Evolutionary conservation across 2,888 invertebrate species (phyloP).

Genomic region (Eudemis profundana): DNA sequence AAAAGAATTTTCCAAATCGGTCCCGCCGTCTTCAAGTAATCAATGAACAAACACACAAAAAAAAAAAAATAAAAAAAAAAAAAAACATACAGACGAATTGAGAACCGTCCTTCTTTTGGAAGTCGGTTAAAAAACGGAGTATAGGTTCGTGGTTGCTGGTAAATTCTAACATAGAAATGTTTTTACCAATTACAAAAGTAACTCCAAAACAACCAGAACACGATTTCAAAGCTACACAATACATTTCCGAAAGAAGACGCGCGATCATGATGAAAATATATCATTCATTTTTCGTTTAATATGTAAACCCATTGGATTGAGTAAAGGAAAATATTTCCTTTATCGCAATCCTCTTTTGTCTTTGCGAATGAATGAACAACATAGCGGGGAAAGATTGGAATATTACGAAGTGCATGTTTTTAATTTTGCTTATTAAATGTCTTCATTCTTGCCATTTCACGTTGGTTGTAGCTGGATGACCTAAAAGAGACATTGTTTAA

Average conservation of each 20-base stretch:
- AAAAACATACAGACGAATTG: too few species aligned
- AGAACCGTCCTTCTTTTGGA: too few species aligned
- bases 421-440: neutral
- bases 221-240: neutral
- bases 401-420: neutral
- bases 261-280: constrained; percentile 16
- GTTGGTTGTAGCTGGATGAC: too few species aligned
- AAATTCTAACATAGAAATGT: too few species aligned
- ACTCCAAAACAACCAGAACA: neutral
- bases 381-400: neutral
- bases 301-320: constrained; percentile 15
- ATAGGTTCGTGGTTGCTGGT: too few species aligned
- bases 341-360: constrained; percentile 22
- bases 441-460: neutral
- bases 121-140: too few species aligned
- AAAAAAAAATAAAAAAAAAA: too few species aligned
- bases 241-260: constrained; percentile 4
- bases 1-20: too few species aligned
- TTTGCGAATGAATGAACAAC: constrained; percentile 15
- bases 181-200: neutral
- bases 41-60: too few species aligned
- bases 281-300: constrained; percentile 24
- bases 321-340: constrained; percentile 4
- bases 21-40: too few species aligned
- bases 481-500: too few species aligned